A percentile compares a stretch with the other conserved stretches of the same genome.
Conservation (phyloP, 2,888 invertebrate species). For the Dolomedes plantarius region DNA sequence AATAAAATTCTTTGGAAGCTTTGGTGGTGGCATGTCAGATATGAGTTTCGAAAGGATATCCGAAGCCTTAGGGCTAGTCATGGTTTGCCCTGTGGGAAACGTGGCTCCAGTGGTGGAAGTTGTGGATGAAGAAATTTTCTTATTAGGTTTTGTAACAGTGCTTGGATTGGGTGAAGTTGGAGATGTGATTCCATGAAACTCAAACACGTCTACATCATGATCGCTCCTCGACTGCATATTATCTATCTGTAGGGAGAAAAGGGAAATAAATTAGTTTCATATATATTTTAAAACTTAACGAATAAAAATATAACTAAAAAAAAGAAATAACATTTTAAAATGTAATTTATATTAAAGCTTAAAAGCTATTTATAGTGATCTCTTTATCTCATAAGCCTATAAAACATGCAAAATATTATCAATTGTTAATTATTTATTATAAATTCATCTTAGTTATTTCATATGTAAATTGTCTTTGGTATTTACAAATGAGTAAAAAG, state of each 20-base stretch:
- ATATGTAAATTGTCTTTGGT: too few relatives aligned
- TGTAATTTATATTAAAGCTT: too few relatives aligned
- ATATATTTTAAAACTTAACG: too few relatives aligned
- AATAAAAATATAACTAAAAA: too few relatives aligned
- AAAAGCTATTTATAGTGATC: too few relatives aligned
- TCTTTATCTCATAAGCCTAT: too few relatives aligned
- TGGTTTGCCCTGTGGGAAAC: background rate
- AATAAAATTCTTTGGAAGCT: conserved; percentile 45
- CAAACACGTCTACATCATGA: conserved; percentile 45
- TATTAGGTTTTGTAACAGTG: background rate
- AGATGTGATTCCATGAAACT: conserved; percentile 29
- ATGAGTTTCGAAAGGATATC: conserved; percentile 58
- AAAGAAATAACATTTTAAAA: too few relatives aligned
- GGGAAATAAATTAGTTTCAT: too few relatives aligned
- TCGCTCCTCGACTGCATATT: conserved; percentile 34
- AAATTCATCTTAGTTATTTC: too few relatives aligned
- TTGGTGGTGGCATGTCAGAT: conserved; percentile 48
- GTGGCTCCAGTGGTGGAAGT: background rate
- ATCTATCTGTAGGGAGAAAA: conserved; percentile 44
- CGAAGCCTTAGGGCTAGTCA: conserved; percentile 22
- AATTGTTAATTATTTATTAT: too few relatives aligned
- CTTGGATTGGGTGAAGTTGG: background rate
- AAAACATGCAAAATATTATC: too few relatives aligned
- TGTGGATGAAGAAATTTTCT: background rate
- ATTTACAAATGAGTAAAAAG: too few relatives aligned